These are phyloP conservation scores for Cyphomyrmex costatus DNA, from an alignment of 1,140 invertebrate species.

Conservation along the genomic window DNA sequence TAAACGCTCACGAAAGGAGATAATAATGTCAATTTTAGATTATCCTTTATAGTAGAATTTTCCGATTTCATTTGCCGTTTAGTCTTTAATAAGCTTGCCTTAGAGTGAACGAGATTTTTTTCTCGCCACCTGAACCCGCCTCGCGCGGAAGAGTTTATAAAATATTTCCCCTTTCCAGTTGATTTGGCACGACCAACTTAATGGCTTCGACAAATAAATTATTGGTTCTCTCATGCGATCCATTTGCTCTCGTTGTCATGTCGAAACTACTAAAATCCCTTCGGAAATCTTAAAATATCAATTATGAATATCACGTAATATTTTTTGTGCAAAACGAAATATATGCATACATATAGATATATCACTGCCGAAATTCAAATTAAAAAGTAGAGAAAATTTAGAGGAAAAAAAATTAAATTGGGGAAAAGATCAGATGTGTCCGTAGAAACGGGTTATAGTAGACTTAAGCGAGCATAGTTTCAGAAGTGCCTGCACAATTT, in stretches of 20 bases:
- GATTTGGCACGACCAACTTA: constrained; percentile 51
- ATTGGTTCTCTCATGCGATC: constrained; percentile 30
- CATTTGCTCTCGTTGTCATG: too few species aligned
- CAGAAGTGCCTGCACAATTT: neutral
- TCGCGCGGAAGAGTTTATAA: constrained; percentile 65
- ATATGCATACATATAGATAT: neutral
- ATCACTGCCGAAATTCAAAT: neutral
- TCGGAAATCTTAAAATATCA: neutral
- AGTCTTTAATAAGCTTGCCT: constrained; percentile 50
- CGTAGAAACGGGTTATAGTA: neutral
- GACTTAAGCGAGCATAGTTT: neutral
- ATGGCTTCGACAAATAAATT: constrained; percentile 61
- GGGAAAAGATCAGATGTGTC: neutral
- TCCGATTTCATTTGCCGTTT: constrained; percentile 67
- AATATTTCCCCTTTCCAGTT: constrained; percentile 65
- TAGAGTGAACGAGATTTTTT: constrained; percentile 40
- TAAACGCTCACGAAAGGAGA: neutral
- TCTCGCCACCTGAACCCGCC: neutral
- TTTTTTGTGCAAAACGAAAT: neutral
- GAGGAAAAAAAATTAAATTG: neutral
- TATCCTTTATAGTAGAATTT: constrained; percentile 59
- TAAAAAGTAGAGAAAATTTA: neutral
- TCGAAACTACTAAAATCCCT: neutral
- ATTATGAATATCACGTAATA: neutral
- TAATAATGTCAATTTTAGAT: constrained; percentile 61